Evolutionary conservation across 2,113 vertebrate species (phyloP), one percentile per base, ranked within the genome.

Genomic region (Takifugu flavidus): DNA sequence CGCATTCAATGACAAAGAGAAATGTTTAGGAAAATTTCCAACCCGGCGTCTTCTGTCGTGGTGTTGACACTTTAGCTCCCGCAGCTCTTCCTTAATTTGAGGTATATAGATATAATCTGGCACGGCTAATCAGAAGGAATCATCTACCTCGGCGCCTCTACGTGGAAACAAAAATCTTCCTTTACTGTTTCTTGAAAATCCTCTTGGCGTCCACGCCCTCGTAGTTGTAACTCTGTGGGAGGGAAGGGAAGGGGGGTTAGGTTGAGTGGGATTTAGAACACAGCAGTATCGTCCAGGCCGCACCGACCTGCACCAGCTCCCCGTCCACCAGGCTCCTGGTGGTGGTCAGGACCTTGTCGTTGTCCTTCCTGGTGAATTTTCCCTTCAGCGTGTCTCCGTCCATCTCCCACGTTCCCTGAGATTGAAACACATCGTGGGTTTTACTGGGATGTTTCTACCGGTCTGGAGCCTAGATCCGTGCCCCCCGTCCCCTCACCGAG

Each of bases 151-250:
- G 53, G 62, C 52, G 60, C 39, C 51, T 75, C 31, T 67, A 53
- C 45, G 11, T 63, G 66, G 72, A 80, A 78, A 75, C 56, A 49
- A 2, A 25, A 49, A 74, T 31, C 15, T 45, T 45, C 14, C 27
- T 49, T 93, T 79, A 98, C 15, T 60, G 85, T 79, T 86, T 96
- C 82, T 96, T 98, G 88, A 98, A 98, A 89, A 90, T 73, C 75
- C 95, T 93, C 83, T 94, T 95, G 39, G 95, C 92, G 43, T 95
- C 89, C 28, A 95, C 92, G 51, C 95, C 95, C 45, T 98, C 94
- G 2, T 96, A 98, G 13, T 25, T 0, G 0, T 94, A 98, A 49
- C 62, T 91, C 96, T 99, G 87, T 5, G 25, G 45, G 49, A 46
- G 4, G 45, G 4, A 13, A 46, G 45, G 4, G 11, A 44, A 47